These are phyloP conservation scores for Urocolius indicus DNA, from an alignment of 2,113 vertebrate genomes.

Conservation along the genomic window DNA sequence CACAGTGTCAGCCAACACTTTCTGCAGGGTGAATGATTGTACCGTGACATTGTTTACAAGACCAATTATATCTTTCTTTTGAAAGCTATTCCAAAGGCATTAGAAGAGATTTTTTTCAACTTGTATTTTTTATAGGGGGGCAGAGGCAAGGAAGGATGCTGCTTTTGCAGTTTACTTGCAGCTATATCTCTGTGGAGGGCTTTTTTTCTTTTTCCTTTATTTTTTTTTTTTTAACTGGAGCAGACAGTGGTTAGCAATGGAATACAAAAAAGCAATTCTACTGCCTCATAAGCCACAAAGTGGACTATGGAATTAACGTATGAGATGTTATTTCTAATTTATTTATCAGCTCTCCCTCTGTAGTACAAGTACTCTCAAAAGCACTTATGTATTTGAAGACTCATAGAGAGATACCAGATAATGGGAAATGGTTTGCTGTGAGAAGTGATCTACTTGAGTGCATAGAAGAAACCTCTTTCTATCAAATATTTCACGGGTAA, in stretches of 20 bases:
- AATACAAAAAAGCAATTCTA: constrained; percentile 65
- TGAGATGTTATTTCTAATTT: constrained; percentile 69
- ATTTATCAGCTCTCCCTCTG: constrained; percentile 31
- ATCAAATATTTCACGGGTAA: constrained; percentile 72
- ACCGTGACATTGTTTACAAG: constrained; percentile 31
- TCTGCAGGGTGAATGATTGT: constrained; percentile 24
- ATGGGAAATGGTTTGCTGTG: constrained; percentile 65
- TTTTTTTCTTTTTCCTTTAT: neutral
- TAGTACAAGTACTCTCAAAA: constrained; percentile 52
- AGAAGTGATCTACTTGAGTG: constrained; percentile 59
- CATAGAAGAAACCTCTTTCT: constrained; percentile 61
- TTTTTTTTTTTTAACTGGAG: neutral
- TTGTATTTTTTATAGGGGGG: neutral
- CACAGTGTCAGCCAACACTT: neutral
- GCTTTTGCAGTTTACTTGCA: constrained; percentile 28
- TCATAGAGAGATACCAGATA: constrained; percentile 38
- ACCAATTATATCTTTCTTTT: constrained; percentile 48
- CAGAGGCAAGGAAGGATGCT: neutral
- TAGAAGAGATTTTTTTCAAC: neutral
- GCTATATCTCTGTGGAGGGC: neutral
- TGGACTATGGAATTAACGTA: constrained; percentile 66
- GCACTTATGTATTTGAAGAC: constrained; percentile 44
- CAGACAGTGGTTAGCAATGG: constrained; percentile 62
- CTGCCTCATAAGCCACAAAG: constrained; percentile 65
- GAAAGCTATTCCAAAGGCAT: constrained; percentile 22